Conservation (phyloP, 2,113 vertebrate genomes). For the Marmota flaviventris region DNA sequence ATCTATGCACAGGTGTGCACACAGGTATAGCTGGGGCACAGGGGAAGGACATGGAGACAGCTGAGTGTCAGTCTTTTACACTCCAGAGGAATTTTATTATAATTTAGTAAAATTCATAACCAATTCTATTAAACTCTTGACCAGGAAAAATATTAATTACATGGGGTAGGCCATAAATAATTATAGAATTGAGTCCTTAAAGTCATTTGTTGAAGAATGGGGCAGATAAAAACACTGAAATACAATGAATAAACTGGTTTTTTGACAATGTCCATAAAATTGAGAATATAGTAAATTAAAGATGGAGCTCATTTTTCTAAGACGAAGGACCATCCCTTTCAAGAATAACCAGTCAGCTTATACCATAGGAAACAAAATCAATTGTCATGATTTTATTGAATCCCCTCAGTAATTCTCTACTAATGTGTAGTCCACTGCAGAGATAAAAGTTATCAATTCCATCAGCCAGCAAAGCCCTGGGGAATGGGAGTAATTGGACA, state of each 20-base stretch:
- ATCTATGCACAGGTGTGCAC: not conserved
- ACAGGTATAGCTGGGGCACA: not conserved
- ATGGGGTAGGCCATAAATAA: not conserved
- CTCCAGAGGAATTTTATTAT: not conserved
- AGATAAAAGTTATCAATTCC: not conserved
- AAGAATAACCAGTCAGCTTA: not conserved
- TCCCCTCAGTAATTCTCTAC: not conserved
- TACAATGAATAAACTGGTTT: not conserved
- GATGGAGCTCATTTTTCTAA: not conserved
- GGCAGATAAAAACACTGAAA: not conserved
- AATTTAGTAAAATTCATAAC: not conserved
- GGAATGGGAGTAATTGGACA: not conserved
- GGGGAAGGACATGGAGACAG: not conserved
- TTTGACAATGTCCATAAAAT: not conserved
- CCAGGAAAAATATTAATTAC: not conserved
- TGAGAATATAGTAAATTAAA: conserved; percentile 6
- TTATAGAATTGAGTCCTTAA: not conserved
- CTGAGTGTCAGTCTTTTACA: not conserved
- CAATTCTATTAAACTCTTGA: not conserved
- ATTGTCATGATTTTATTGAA: not conserved
- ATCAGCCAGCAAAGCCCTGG: not conserved
- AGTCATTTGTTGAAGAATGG: not conserved
- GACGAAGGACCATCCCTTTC: not conserved
- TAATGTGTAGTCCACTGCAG: not conserved
- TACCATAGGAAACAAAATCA: not conserved